phyloP scores from a whole-genome alignment of 2,797 vertebrate species.

The Thripadectes ignobilis region DNA sequence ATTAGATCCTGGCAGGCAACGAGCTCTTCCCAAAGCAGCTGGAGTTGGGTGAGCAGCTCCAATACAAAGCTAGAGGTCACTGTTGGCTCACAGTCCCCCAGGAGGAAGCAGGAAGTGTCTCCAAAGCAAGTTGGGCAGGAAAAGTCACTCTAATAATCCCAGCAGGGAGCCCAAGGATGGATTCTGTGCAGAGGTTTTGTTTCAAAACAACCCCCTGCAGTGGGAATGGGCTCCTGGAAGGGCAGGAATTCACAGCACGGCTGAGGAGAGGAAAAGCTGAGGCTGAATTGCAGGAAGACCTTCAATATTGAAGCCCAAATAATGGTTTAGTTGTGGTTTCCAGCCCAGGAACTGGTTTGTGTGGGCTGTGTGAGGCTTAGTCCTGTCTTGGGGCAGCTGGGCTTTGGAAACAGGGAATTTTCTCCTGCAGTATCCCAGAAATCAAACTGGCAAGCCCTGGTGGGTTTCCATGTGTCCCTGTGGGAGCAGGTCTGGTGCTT shows the following conservation, averaged over 20 bases:
- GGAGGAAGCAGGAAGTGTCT: background rate
- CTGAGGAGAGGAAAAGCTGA: background rate
- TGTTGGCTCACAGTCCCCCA: background rate
- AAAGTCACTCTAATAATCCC: background rate
- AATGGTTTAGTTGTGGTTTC: background rate
- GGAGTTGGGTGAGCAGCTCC: background rate
- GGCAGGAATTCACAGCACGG: background rate
- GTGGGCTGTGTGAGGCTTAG: background rate
- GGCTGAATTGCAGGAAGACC: background rate
- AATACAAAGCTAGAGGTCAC: conserved; percentile 47
- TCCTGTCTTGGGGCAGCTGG: background rate
- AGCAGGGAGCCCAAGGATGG: background rate
- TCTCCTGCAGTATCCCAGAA: background rate
- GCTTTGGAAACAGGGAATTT: background rate
- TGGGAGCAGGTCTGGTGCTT: background rate
- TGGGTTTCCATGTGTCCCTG: accelerated
- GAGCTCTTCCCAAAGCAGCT: background rate
- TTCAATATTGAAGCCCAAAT: background rate
- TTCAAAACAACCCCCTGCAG: no score
- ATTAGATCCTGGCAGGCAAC: background rate
- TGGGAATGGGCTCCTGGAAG: background rate
- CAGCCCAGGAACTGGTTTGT: background rate
- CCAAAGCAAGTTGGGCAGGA: background rate
- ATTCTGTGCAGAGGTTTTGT: background rate
- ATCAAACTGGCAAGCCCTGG: background rate